A percentile compares a stretch with the other conserved stretches of the same genome.
These are phyloP conservation scores for Prinia subflava DNA, from an alignment of 2,113 vertebrate species.

Conservation along the genomic window DNA sequence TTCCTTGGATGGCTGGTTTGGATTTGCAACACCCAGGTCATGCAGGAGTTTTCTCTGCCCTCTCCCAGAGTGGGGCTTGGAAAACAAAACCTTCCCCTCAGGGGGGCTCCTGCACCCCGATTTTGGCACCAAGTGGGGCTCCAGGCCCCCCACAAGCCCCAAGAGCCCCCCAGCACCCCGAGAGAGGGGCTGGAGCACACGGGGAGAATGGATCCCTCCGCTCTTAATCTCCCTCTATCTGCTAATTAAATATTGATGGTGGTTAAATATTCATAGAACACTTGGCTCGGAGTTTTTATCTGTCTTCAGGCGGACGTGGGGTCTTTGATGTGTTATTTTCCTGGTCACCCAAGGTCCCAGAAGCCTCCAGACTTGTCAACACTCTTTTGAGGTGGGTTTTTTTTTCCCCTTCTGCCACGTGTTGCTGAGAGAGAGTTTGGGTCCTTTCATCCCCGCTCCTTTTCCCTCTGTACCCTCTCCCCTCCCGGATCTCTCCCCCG, in stretches of 20 bases:
- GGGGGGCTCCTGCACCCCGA: fast-evolving
- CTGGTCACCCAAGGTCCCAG: slow-evolving; percentile 25
- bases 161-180: neutral
- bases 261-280: slow-evolving; percentile 64
- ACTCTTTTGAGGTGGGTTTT: neutral
- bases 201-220: neutral
- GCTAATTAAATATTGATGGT: slow-evolving; percentile 64
- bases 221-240: slow-evolving; percentile 39
- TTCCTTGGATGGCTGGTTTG: neutral
- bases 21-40: fast-evolving
- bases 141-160: neutral
- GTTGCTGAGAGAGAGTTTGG: neutral
- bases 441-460: neutral
- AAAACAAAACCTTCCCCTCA: neutral
- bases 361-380: slow-evolving; percentile 12
- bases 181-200: fast-evolving
- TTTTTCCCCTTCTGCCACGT: neutral
- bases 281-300: slow-evolving; percentile 44
- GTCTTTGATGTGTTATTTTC: slow-evolving; percentile 57
- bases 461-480: neutral
- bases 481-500: neutral
- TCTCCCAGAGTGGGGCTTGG: fast-evolving
- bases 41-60: neutral
- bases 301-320: slow-evolving; percentile 16
- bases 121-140: fast-evolving